These are phyloP conservation scores for Agrypnia vestita DNA, from an alignment of 1,140 invertebrate genomes.

Conservation along the genomic window DNA sequence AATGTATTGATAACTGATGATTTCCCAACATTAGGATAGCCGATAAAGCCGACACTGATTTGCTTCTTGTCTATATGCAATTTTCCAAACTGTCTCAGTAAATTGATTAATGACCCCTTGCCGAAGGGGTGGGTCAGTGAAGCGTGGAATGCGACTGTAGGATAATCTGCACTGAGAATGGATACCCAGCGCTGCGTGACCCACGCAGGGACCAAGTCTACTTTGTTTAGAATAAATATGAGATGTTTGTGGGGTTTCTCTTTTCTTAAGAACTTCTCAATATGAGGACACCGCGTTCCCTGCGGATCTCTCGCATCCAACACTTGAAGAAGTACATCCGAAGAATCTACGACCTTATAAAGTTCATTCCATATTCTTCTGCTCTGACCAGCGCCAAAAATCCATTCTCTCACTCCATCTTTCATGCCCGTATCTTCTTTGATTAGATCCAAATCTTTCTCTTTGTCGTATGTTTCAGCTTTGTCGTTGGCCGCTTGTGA, in stretches of 20 bases:
- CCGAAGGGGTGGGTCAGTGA: slow-evolving; percentile 98
- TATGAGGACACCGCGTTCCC: slow-evolving; percentile 94
- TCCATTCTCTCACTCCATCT: slow-evolving; percentile 85
- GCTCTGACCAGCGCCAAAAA: slow-evolving; percentile 95
- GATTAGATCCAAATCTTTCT: slow-evolving; percentile 88
- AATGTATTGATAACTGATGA: slow-evolving; percentile 98
- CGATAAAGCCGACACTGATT: slow-evolving; percentile 99
- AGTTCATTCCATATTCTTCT: slow-evolving; percentile 99
- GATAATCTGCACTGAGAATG: slow-evolving; percentile 94
- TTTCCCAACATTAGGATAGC: slow-evolving; percentile 99
- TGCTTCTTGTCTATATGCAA: slow-evolving; percentile 97
- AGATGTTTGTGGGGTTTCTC: slow-evolving; percentile 97
- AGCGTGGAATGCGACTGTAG: slow-evolving; percentile 98
- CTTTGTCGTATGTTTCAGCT: slow-evolving; percentile 83
- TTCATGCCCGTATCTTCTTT: slow-evolving; percentile 86
- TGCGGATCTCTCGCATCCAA: slow-evolving; percentile 96
- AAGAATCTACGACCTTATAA: slow-evolving; percentile 99
- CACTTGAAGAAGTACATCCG: slow-evolving; percentile 96
- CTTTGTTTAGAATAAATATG: slow-evolving; percentile 96
- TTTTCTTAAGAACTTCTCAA: slow-evolving; percentile 91
- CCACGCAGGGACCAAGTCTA: slow-evolving; percentile 97
- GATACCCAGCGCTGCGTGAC: slow-evolving; percentile 97
- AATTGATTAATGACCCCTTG: slow-evolving; percentile 97
- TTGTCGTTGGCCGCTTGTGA: slow-evolving; percentile 81
- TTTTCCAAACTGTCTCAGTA: slow-evolving; percentile 97